Evolutionary conservation across 2,797 vertebrate genomes (phyloP), one percentile per base, ranked within the genome.

Genomic region (Cirrhinus molitorella): DNA sequence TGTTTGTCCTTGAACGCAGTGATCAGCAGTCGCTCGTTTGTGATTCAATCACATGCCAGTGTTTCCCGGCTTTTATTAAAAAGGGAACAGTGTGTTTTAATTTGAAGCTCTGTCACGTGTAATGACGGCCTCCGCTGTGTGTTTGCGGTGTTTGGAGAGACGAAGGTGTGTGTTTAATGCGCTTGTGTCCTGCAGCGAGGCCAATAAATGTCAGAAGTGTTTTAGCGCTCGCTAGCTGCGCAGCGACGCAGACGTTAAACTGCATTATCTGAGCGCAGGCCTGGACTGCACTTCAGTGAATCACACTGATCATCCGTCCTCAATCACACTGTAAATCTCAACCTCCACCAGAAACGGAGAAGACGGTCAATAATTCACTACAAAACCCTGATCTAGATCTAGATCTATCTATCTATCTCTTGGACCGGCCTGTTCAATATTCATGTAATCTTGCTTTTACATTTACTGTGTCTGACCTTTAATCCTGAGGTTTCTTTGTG

Each of bases 161-260:
- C 53, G 12, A 72, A 85, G 57, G 34, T 81, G 73, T 73, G 73
- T 83, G 34, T 13, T 34, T 65, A 82, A 73, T 73, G 57, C 6
- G n/a, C 37, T 34, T 21, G 76, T 68, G 45, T 37, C 61, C 70
- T 40, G 78, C 16, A 21, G 70, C 23, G 51, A 77, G 67, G 47
- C 73, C 31, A 85, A 71, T 85, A 77, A 85, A 71, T 53, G 72
- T 81, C 79, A 81, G 40, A 47, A 81, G 65, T 76, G 65, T 85
- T 85, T 85, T 81, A 85, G 73, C 34, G 40, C 83, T 80, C 37
- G 34, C 59, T 73, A 51, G 79, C 73, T 70, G 63, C 45, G 66
- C 40, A 17, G 25, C 16, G 63, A n/a, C 16, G 31, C 47, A 66
- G 79, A 68, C 37, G 65, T 57, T 76, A 71, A 75, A 74, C 31